A percentile compares a stretch with the other conserved stretches of the same genome.
phyloP scores from a whole-genome alignment of 2,113 vertebrate genomes.

The Mastomys coucha region DNA sequence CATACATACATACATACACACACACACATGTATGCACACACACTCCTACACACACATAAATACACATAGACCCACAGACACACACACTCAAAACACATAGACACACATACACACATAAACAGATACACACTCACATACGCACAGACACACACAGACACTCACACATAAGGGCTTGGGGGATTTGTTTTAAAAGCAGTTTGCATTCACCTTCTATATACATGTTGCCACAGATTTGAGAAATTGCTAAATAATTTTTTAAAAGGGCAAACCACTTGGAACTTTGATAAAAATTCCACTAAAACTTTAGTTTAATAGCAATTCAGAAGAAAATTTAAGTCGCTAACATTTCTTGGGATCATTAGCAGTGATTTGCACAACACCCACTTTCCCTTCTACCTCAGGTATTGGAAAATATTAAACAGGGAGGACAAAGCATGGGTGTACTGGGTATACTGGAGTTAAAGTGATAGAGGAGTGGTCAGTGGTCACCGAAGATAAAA shows the following conservation, averaged over 20 bases:
- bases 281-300: constrained; percentile 15
- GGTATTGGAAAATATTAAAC: neutral
- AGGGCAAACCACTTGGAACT: constrained; percentile 18
- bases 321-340: neutral
- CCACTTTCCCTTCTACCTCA: neutral
- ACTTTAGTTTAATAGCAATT: neutral
- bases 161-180: accelerated
- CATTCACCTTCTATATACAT: neutral
- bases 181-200: constrained; percentile 5
- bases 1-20: neutral
- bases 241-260: neutral
- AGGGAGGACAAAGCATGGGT: neutral
- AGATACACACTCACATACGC: neutral
- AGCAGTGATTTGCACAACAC: neutral
- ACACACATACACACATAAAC: too few species aligned
- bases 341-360: constrained; percentile 42
- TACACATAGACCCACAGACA: neutral
- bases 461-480: constrained; percentile 7
- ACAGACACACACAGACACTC: neutral
- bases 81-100: too few species aligned
- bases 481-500: constrained; percentile 63
- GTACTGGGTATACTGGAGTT: neutral
- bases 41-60: neutral
- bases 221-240: neutral
- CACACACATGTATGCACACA: neutral